These are phyloP conservation scores for Mnemiopsis leidyi DNA, from an alignment of 37 sponge, comb jelly and placozoan species.

Conservation along the genomic window DNA sequence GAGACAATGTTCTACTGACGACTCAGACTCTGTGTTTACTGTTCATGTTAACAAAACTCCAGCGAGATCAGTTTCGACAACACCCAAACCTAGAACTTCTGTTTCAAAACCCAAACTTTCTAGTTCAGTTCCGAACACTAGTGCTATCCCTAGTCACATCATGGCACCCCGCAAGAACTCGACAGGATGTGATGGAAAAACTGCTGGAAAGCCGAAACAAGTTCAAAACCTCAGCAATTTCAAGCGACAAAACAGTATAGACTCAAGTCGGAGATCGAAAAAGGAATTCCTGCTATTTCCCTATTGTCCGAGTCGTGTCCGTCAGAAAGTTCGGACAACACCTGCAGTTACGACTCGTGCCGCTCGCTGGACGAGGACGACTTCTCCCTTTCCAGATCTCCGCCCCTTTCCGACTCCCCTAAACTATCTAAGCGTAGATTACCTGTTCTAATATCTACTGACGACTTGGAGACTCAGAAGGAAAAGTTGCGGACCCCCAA, in stretches of 20 bases:
- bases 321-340: conserved; percentile 10
- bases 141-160: background rate
- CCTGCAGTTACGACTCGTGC: background rate
- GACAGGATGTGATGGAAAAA: background rate
- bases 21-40: background rate
- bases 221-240: conserved; percentile 32
- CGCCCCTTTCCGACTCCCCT: background rate
- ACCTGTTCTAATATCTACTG: background rate
- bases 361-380: background rate
- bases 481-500: conserved; percentile 3
- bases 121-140: background rate
- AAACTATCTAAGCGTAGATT: background rate
- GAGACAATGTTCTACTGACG: background rate
- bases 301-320: background rate
- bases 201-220: background rate
- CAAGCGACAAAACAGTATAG: conserved; percentile 1
- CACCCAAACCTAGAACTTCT: background rate
- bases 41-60: background rate
- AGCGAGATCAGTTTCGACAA: background rate
- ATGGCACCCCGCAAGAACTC: background rate
- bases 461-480: conserved; percentile 12
- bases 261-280: background rate
- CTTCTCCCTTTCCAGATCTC: background rate
- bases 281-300: background rate
- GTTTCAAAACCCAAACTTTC: background rate